Evolutionary conservation across 2,113 vertebrate species (phyloP), one percentile per base, ranked within the genome.

Genomic region (Cynocephalus volans): DNA sequence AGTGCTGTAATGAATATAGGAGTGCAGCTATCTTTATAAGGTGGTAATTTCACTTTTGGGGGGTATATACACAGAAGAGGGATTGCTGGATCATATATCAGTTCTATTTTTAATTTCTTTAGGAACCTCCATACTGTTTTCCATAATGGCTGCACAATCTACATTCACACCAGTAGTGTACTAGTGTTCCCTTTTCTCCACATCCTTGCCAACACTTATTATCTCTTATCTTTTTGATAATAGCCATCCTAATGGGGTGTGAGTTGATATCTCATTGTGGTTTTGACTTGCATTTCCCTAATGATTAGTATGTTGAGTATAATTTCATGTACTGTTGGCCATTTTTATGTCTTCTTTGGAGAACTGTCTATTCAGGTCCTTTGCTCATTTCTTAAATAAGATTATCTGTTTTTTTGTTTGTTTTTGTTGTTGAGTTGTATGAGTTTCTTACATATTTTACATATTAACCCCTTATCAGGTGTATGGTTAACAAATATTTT

Each of bases 301-400:
- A 50, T 52, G 17, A 48, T 92, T 65, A 75, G 15, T 64, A 88
- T 72, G 11, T 56, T 72, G n/a, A 64, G 10, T 6, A 65, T 7
- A 14, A 81, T 80, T 80, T 36, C 23, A 56, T 58, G 31, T 18
- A 81, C 1, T 52, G 17, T 52, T 86, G 81, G 8, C 3, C 14
- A 87, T 72, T 88, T 45, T 70, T 67, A 88, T 92, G 48, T n/a
- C 41, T 67, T 92, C 36, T 81, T 87, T 65, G 12, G n/a, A 92
- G 60, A 65, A 56, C 75, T 80, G 52, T 70, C 18, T 67, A 72
- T 88, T 81, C 28, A 73, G 17, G 5, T 86, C 13, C 17, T 87
- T 82, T 81, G 56, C 6, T 31, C 8, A 73, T 31, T 95, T 65
- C 41, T 36, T 31, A 79, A 80, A 26, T 62, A 9, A 7, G 75